Evolutionary conservation across 2,797 vertebrate species (phyloP).

Genomic region (Ceyx erithaca): DNA sequence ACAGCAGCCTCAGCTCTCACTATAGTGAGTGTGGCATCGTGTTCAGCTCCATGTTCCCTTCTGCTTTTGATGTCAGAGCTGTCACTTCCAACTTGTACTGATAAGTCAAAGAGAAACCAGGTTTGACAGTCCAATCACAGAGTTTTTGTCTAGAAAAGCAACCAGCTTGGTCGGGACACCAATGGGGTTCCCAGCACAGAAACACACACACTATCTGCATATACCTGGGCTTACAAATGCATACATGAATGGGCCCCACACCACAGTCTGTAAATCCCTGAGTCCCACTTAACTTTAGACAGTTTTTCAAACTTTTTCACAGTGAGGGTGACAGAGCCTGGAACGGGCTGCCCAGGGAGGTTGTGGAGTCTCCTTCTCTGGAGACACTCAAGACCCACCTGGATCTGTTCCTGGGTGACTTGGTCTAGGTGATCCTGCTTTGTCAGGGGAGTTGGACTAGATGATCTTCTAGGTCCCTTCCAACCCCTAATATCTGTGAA

Average conservation of each 20-base stretch:
- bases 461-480: no score
- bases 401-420: no score
- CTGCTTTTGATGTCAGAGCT: background rate
- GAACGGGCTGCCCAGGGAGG: no score
- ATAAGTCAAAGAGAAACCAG: background rate
- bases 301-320: background rate
- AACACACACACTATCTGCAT: background rate
- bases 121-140: background rate
- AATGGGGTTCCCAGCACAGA: background rate
- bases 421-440: no score
- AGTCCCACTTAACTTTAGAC: background rate
- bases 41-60: background rate
- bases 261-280: background rate
- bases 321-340: no score
- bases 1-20: background rate
- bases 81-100: background rate
- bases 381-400: no score
- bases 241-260: rapidly evolving
- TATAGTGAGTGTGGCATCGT: rapidly evolving
- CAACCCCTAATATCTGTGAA: no score
- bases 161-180: background rate
- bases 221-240: background rate
- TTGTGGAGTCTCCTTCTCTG: no score
- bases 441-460: no score
- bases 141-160: background rate